phyloP scores from a whole-genome alignment of 2,888 invertebrate species.

The Drosophila pseudotalamancana region DNA sequence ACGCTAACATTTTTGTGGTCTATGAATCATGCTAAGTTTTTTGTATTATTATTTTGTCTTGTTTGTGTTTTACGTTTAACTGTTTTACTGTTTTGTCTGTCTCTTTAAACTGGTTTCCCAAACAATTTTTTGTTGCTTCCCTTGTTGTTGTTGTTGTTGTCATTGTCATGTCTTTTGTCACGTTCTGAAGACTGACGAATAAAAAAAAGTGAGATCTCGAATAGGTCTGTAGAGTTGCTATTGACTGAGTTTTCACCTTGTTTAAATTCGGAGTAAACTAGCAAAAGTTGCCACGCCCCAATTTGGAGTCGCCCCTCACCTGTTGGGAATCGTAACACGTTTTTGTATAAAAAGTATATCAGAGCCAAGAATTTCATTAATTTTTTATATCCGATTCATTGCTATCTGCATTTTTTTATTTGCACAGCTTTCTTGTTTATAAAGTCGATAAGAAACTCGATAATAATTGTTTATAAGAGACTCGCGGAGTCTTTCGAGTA shows the following conservation, averaged over 20 bases:
- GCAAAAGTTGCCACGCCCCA: conserved; percentile 4
- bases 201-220: conserved; percentile 67
- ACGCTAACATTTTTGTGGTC: conserved; percentile 17
- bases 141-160: conserved; percentile 15
- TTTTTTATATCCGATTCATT: conserved; percentile 36
- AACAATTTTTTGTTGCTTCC: conserved; percentile 14
- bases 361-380: conserved; percentile 27
- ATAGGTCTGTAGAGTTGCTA: conserved; percentile 29
- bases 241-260: conserved; percentile 64
- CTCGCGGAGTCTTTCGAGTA: neutral
- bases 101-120: conserved; percentile 68
- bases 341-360: conserved; percentile 12
- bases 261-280: conserved; percentile 11
- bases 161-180: conserved; percentile 61
- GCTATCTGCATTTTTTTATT: conserved; percentile 35
- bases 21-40: conserved; percentile 54
- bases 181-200: conserved; percentile 55
- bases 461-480: conserved; percentile 21
- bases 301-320: conserved; percentile 15
- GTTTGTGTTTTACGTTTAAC: conserved; percentile 25
- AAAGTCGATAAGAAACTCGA: conserved; percentile 43
- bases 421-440: conserved; percentile 34
- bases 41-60: conserved; percentile 16
- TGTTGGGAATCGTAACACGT: conserved; percentile 54
- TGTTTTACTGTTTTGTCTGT: conserved; percentile 34